Base-by-base conservation (phyloP, 2,888 invertebrate species). In the Trachelus tabidus region DNA sequence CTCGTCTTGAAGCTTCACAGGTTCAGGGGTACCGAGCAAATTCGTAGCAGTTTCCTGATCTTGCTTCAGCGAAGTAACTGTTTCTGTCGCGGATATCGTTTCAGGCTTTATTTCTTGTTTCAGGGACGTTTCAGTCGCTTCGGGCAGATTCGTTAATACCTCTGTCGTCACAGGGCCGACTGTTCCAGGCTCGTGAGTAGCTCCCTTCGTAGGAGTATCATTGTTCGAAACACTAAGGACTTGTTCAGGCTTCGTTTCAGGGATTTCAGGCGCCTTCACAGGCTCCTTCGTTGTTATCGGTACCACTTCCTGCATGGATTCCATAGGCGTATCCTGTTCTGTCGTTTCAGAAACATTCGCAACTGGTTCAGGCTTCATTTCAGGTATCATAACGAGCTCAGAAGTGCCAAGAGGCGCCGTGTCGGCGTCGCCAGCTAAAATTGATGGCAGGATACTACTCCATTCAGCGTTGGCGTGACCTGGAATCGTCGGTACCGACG, bases 371-470 rank as follows among this genome's bases (percentile, higher is more conserved):
- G 37, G 77, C 69, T 15, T 77, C 91, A 1, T 89, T 73, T 92
- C 92, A 4, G 92, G 92, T 1, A 90, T 92, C 91, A 92, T 92
- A 1, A 90, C 89, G 78, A 91, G 89, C 1, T 88, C 91, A 73
- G 83, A 75, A n/a, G 89, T 88, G 74, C 93, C 94, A 83, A 94
- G 93, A 0, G 94, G 93, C 34, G 93, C 92, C 73, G 94, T 93
- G 83, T 94, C 94, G 31, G 93, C 93, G 11, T 95, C 95, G 77
- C 95, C 95, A 0, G 96, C 95, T 86, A 97, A 95, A 79, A 97
- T 95, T 0, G 96, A 95, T 1, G 97, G 97, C 74, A 97, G 92
- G 81, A 97, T 96, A 88, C 96, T 94, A 82, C 96, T 96, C 97
- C 97, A 97, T 77, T 91, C 90, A 56, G 86, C 88, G 77, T 89